Base-by-base conservation (phyloP, 2,888 invertebrate species). In the Heliconius hortense region DNA sequence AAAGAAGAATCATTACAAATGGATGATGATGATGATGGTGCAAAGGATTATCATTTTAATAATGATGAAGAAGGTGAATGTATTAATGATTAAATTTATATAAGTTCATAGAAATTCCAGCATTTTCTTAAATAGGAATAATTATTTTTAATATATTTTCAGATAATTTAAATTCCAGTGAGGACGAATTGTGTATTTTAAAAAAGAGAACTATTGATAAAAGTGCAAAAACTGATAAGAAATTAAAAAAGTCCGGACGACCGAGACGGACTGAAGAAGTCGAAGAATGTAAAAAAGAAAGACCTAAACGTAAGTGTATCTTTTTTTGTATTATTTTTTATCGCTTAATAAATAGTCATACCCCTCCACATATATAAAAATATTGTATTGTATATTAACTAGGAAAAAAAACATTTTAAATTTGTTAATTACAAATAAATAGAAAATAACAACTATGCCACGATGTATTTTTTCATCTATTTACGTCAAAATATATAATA, bases 1-100 rank as follows among this genome's bases (percentile, higher is more conserved):
- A 80, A 81, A 48, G 78, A 79, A 24, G 76, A 73, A 35, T 0
- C 59, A 60, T 70, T 67, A 60, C 75, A 76, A 26, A 69, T 69
- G 1, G 60, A 74, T 31, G 64, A 76, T 28, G 72, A 76, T 31
- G 74, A 76, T 24, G 67, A 66, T 13, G 71, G 77, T 3, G 77
- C 76, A 13, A 76, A 75, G 4, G 72, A 72, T 18, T 67, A 75
- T n/a, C 26, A 60, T 63, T 43, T 76, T 10, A 77, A 60, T 28
- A 43, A 71, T 70, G 76, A 76, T 24, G 56, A 59, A n/a, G 35
- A 64, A 24, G 64, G 64, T 56, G 4, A n/a, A 21, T 48, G 18
- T 48, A 48, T 21, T 21, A 53, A 53, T 53, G 53, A 10, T 56
- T 56, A 21, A 7, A n/a, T 21, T 53, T 21, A 7, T 21, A 7